Base-by-base conservation (phyloP, 2,113 vertebrate genomes). In the Podilymbus podiceps region DNA sequence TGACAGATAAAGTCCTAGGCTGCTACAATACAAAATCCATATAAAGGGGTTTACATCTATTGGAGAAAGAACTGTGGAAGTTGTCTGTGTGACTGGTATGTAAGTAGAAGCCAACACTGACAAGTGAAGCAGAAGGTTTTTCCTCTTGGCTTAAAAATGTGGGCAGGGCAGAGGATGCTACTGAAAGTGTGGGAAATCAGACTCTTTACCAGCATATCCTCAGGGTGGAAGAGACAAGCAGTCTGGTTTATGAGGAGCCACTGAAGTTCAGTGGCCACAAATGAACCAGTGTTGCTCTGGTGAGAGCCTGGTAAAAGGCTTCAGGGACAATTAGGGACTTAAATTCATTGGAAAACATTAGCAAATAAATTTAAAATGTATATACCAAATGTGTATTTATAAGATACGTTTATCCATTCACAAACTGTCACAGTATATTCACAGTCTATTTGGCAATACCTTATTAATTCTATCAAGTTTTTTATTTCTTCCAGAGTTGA, bases 101-200 rank as follows among this genome's bases (percentile, higher is more conserved):
- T 31, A 52, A 21, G 14, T 8, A 60, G 25, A 74, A 67, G 20
- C 8, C 56, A 72, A 17, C 23, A 46, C 3, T 27, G 50, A 69
- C 18, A 89, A 52, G 5, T 46, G 14, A 86, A 76, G 11, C 11
- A 21, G 6, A 8, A 58, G 9, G 1, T 20, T 62, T 42, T 74
- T 84, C 22, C 10, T 50, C 15, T 71, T 55, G 40, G 3, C 10
- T 81, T 82, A 67, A 78, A 63, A 89, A 44, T 47, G 8, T 69
- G 24, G 14, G 7, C 30, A 77, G 13, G 11, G 23, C 6, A 77
- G 49, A 84, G 16, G 7, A 35, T 76, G 49, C 7, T 80, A 6
- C 28, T 58, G 42, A 42, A 40, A 3, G 2, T 28, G 4, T 25
- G 24, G 11, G 25, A 66, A 77, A 33, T 18, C 0, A 0, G 4